Percentiles rank a stretch among this genome's conserved stretches.
phyloP scores from a whole-genome alignment of 2,888 invertebrate genomes.

The Apotomis turbidana region DNA sequence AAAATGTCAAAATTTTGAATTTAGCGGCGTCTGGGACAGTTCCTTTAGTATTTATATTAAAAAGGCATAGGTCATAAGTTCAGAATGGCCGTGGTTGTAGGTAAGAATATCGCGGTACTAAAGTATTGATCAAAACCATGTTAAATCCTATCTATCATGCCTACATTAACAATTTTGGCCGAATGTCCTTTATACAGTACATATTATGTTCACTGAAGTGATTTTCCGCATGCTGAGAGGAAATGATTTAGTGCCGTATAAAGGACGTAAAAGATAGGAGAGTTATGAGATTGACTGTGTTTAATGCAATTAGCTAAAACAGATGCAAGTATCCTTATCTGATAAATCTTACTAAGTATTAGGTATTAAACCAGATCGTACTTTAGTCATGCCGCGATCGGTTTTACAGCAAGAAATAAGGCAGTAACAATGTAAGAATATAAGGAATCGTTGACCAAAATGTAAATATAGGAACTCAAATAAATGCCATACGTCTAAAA shows the following conservation, averaged over 20 bases:
- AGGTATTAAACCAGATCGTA: neutral
- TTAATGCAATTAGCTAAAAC: neutral
- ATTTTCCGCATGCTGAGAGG: neutral
- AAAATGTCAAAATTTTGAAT: slow-evolving; percentile 62
- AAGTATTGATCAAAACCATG: neutral
- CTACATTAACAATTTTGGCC: neutral
- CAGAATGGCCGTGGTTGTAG: slow-evolving; percentile 19
- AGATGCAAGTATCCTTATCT: neutral
- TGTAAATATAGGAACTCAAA: neutral
- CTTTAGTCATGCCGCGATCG: slow-evolving; percentile 8
- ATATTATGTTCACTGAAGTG: neutral
- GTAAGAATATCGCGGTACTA: slow-evolving; percentile 10
- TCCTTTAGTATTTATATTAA: slow-evolving; percentile 24
- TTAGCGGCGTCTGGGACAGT: slow-evolving; percentile 47
- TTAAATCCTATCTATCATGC: neutral
- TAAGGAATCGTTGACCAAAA: neutral
- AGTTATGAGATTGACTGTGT: neutral
- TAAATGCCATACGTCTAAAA: neutral
- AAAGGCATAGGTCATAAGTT: slow-evolving; percentile 35
- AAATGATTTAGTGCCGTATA: neutral
- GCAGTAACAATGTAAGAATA: neutral
- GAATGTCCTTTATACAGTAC: slow-evolving; percentile 14
- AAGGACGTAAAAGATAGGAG: neutral
- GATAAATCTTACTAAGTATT: neutral
- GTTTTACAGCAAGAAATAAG: slow-evolving; percentile 16